Percentiles rank a stretch among this genome's conserved stretches.
phyloP scores from a whole-genome alignment of 2,888 invertebrate species.

The Drosophila kuntzei region DNA sequence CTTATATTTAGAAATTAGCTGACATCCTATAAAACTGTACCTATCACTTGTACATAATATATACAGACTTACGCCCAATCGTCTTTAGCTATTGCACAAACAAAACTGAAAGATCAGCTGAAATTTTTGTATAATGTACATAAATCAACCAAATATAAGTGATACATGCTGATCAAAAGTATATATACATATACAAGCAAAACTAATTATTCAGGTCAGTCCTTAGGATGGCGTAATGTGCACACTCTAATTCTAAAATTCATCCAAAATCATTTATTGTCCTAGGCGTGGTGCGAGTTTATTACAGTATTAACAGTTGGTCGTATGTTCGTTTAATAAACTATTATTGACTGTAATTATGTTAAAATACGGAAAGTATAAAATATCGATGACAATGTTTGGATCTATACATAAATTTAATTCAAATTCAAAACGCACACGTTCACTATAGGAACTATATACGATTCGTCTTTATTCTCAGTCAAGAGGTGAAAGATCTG shows the following conservation, averaged over 20 bases:
- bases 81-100: slow-evolving; percentile 46
- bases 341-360: slow-evolving; percentile 10
- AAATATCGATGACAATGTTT: slow-evolving; percentile 11
- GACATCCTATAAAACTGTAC: slow-evolving; percentile 29
- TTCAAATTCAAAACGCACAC: slow-evolving; percentile 16
- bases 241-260: slow-evolving; percentile 28
- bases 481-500: not conserved
- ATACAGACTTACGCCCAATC: slow-evolving; percentile 11
- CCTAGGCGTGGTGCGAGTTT: slow-evolving; percentile 24
- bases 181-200: slow-evolving; percentile 19
- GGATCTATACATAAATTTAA: slow-evolving; percentile 1
- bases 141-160: slow-evolving; percentile 58
- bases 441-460: slow-evolving; percentile 9
- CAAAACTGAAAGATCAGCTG: slow-evolving; percentile 33
- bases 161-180: slow-evolving; percentile 46
- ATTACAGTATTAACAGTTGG: slow-evolving; percentile 47
- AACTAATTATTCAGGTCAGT: slow-evolving; percentile 50
- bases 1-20: slow-evolving; percentile 42
- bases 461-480: not conserved
- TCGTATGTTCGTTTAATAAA: slow-evolving; percentile 2
- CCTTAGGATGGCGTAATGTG: slow-evolving; percentile 28
- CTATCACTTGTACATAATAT: slow-evolving; percentile 48
- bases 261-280: slow-evolving; percentile 12
- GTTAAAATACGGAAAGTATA: slow-evolving; percentile 10
- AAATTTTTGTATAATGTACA: slow-evolving; percentile 35